Conservation (phyloP, 2,888 invertebrate species). For the Phanerotoma sp. region DNA sequence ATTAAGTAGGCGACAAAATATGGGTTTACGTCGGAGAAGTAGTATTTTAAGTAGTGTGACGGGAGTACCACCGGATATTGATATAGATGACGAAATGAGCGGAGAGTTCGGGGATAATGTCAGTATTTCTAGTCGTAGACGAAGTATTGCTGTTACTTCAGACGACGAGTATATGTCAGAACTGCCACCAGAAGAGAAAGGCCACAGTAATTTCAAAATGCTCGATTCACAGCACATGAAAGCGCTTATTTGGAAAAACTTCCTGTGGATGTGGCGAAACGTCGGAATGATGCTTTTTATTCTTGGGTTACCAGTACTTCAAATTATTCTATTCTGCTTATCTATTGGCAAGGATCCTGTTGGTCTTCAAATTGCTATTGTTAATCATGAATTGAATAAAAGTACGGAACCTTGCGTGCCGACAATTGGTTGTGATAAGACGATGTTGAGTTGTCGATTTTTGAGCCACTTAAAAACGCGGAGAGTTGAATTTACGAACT, state of each 20-base stretch:
- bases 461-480: constrained; percentile 69
- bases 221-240: constrained; percentile 74
- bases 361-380: constrained; percentile 74
- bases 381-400: constrained; percentile 72
- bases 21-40: constrained; percentile 77
- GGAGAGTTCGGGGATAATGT: constrained; percentile 87
- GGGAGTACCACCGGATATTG: constrained; percentile 55
- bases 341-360: constrained; percentile 86
- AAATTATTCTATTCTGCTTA: constrained; percentile 84
- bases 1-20: constrained; percentile 76
- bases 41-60: constrained; percentile 76
- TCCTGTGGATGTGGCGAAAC: constrained; percentile 83
- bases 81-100: constrained; percentile 67
- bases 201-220: constrained; percentile 60
- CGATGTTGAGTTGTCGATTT: constrained; percentile 76
- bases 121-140: constrained; percentile 72
- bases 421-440: constrained; percentile 63
- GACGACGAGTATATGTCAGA: constrained; percentile 60
- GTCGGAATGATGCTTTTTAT: constrained; percentile 81
- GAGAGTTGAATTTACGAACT: constrained; percentile 67
- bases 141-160: constrained; percentile 65
- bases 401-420: constrained; percentile 48
- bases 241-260: constrained; percentile 86
- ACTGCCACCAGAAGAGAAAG: constrained; percentile 69
- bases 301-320: constrained; percentile 80